phyloP scores from a whole-genome alignment of 2,888 invertebrate species.

The Spodoptera littoralis region DNA sequence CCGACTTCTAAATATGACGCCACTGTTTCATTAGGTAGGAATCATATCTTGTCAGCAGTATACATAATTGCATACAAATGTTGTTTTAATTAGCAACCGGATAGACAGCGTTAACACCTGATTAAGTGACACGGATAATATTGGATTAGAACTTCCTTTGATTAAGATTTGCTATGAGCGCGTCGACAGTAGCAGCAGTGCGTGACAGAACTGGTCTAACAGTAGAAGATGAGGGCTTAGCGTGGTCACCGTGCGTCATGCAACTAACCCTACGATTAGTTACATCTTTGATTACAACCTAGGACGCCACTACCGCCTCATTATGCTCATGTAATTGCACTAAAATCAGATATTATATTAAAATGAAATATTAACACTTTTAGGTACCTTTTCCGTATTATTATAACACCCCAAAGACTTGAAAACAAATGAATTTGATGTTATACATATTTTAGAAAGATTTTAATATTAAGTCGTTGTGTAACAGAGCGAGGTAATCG shows the following conservation, averaged over 20 bases:
- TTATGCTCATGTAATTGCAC: constrained; percentile 60
- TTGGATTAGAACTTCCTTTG: constrained; percentile 63
- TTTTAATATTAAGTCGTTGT: too few species aligned
- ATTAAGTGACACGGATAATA: constrained; percentile 61
- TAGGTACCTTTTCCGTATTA: constrained; percentile 3
- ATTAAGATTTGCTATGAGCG: constrained; percentile 62
- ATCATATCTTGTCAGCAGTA: constrained; percentile 38
- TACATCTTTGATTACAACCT: constrained; percentile 65
- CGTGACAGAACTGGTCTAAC: constrained; percentile 69
- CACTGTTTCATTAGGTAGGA: constrained; percentile 25
- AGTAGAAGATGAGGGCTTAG: constrained; percentile 48
- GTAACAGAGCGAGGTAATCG: too few species aligned
- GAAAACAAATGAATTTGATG: too few species aligned
- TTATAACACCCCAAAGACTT: constrained; percentile 1
- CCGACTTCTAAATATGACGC: constrained; percentile 38
- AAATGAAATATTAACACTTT: constrained; percentile 35
- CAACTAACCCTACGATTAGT: constrained; percentile 65
- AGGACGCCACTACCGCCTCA: constrained; percentile 63
- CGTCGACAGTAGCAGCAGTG: constrained; percentile 57
- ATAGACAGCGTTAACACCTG: constrained; percentile 53
- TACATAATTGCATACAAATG: constrained; percentile 47
- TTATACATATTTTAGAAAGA: too few species aligned
- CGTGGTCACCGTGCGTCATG: constrained; percentile 60
- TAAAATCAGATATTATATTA: constrained; percentile 41
- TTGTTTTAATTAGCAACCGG: constrained; percentile 57